These are phyloP conservation scores for Cyaniris semiargus DNA, from an alignment of 2,888 invertebrate genomes.

Conservation along the genomic window DNA sequence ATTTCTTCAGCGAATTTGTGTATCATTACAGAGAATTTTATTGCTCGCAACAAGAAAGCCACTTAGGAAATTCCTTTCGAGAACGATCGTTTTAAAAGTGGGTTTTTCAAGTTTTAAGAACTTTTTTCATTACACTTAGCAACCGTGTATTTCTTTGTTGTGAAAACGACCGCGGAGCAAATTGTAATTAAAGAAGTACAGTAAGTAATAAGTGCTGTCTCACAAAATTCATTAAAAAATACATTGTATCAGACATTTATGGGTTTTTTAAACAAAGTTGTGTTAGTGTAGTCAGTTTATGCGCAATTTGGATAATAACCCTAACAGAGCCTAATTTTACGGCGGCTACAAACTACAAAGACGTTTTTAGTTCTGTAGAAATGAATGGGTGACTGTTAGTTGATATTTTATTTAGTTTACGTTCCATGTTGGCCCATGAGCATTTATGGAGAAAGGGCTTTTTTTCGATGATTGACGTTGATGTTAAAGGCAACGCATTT, in stretches of 20 bases:
- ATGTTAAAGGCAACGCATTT: no score
- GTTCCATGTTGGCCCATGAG: no score
- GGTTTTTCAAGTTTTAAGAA: conserved; percentile 38
- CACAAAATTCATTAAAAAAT: conserved; percentile 26
- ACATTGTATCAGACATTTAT: conserved; percentile 20
- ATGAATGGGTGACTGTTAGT: not conserved
- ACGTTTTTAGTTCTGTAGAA: not conserved
- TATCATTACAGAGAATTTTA: conserved; percentile 31
- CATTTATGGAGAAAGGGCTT: no score
- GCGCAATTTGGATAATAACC: not conserved
- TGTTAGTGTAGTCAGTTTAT: not conserved
- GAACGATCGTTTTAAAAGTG: conserved; percentile 39
- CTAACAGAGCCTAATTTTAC: not conserved
- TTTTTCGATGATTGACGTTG: no score
- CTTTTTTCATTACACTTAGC: conserved; percentile 46
- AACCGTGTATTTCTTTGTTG: conserved; percentile 46
- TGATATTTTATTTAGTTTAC: no score
- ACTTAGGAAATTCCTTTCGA: conserved; percentile 36
- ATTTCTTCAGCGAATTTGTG: not conserved
- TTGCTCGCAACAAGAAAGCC: conserved; percentile 36
- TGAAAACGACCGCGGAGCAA: conserved; percentile 42
- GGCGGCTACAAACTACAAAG: not conserved
- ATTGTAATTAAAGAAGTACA: conserved; percentile 48
- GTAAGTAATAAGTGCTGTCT: conserved; percentile 39
- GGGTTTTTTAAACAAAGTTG: conserved; percentile 6